Conservation (phyloP, 2,888 invertebrate species). For the Drosophila barbarae region DNA sequence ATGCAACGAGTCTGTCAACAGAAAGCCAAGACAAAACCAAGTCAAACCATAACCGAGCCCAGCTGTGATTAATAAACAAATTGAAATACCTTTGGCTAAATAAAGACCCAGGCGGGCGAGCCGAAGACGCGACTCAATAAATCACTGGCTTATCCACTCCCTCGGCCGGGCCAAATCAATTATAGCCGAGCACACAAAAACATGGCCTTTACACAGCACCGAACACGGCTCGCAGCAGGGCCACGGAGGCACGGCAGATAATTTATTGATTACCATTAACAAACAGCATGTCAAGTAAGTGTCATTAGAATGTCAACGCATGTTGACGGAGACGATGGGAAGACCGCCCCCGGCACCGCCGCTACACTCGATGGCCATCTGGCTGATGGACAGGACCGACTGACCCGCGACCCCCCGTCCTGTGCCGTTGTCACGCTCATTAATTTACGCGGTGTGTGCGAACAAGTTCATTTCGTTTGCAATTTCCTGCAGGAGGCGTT, state of each 20-base stretch:
- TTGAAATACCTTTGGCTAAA: conserved; percentile 43
- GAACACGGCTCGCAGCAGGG: conserved; percentile 18
- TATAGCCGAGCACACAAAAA: conserved; percentile 41
- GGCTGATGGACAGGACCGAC: conserved; percentile 28
- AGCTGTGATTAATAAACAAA: conserved; percentile 50
- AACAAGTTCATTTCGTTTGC: conserved; percentile 57
- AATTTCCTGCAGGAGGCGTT: conserved; percentile 45
- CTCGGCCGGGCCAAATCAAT: conserved; percentile 50
- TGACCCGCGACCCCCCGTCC: conserved; percentile 6
- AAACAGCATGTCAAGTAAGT: conserved; percentile 62
- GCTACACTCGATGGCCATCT: conserved; percentile 15
- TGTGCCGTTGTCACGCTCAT: conserved; percentile 56
- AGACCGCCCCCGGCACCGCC: not conserved
- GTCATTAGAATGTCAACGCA: conserved; percentile 71
- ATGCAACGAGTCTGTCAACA: conserved; percentile 47
- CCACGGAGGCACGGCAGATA: conserved; percentile 32
- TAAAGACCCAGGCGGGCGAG: conserved; percentile 19
- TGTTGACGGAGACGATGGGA: conserved; percentile 34
- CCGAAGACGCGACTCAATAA: conserved; percentile 48
- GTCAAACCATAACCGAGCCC: conserved; percentile 9
- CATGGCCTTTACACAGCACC: conserved; percentile 23
- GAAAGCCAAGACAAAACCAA: conserved; percentile 23
- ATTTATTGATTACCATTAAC: conserved; percentile 64
- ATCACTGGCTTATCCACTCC: conserved; percentile 41
- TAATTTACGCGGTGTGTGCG: conserved; percentile 61